These are phyloP conservation scores for Cancer borealis DNA, from an alignment of 2,888 invertebrate species.

Conservation along the genomic window DNA sequence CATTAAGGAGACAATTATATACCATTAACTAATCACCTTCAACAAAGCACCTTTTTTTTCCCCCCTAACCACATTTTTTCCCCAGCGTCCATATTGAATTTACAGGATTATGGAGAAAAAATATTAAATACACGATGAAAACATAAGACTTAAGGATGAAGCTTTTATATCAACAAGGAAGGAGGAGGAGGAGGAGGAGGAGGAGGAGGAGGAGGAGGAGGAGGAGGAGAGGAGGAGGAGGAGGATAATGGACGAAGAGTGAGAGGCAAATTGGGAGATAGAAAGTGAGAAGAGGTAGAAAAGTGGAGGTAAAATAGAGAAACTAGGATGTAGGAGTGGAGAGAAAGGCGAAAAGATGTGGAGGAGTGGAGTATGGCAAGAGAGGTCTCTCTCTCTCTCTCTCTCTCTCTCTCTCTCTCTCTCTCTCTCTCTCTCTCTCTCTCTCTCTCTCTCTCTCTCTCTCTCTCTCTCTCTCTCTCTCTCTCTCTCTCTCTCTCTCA, in stretches of 20 bases:
- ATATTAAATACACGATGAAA: neutral
- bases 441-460: neutral
- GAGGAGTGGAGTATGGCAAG: neutral
- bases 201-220: slow-evolving; percentile 2
- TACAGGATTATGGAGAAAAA: neutral
- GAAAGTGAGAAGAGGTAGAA: neutral
- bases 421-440: neutral
- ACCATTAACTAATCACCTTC: neutral
- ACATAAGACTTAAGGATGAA: neutral
- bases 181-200: neutral
- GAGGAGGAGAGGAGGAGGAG: neutral
- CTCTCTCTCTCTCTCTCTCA: neutral
- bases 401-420: neutral
- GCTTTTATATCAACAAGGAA: neutral
- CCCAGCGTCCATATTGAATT: neutral
- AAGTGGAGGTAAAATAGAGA: neutral
- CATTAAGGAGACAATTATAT: neutral
- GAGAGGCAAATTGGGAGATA: neutral
- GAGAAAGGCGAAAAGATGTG: neutral
- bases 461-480: neutral
- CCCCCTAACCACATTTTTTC: too few relatives aligned
- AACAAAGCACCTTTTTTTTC: neutral
- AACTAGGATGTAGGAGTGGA: neutral
- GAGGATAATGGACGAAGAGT: neutral
- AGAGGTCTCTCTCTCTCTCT: neutral